Base-by-base conservation (phyloP, 2,888 invertebrate genomes). In the Rugalucina vietnamica region DNA sequence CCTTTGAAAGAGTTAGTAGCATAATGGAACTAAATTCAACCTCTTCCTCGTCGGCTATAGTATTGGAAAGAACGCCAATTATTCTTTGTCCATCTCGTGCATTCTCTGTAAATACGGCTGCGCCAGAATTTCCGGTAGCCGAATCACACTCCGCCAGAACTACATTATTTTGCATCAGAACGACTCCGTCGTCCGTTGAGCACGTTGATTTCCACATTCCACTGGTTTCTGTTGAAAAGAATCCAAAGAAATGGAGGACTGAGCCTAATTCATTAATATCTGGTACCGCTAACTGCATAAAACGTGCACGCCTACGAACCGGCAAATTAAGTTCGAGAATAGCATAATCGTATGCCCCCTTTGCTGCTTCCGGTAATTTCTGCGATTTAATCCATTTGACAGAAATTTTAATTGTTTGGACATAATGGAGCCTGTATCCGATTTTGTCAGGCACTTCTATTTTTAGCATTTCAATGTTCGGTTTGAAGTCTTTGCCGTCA, bases 1-100 rank as follows among this genome's bases (percentile, higher is more conserved):
- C 84, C 82, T 93, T 93, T n/a, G 86, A 77, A 84, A 90, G 82
- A 5, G 93, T 93, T 24, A 93, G 81, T 29, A 92, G 87, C 37
- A 91, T 91, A 60, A 93, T 92, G 34, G 92, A 89, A 34, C 91
- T 92, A 84, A 86, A 91, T 60, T 84, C 18, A 14, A 50, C 80
- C 34, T 75, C 49, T 24, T 82, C 78, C 21, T 54, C 36, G 3
- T 76, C 85, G 21, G 90, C 83, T 60, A 90, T 87, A 3, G 89
- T 88, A 81, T 90, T 92, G n/a, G 93, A 93, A 24, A 93, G 80
- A 8, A 93, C 78, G 1, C 93, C 93, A n/a, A 93, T 88, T 34
- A 93, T 91, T 60, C 89, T 89, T 73, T 87, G 85, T 1, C 89
- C 90, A n/a, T 90, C 87, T 32, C 88, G 77, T 8, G 87, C 85